Base-by-base conservation (phyloP, 2,797 vertebrate genomes). In the Ceryle rudis region DNA sequence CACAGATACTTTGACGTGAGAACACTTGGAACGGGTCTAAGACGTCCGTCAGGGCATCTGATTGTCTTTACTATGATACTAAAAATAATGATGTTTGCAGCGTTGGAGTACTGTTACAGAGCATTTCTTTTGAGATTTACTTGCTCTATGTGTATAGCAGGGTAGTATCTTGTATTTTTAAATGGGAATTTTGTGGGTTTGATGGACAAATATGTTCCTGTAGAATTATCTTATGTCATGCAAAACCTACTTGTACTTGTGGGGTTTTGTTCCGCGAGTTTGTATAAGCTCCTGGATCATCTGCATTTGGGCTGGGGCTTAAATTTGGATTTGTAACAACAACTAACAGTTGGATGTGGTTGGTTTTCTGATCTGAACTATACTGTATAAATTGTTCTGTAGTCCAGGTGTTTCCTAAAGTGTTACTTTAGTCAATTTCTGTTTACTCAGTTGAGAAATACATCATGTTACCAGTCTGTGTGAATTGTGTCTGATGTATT, bases 341-440 rank as follows among this genome's bases (percentile, higher is more conserved):
- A 60, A n/a, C 35, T 57, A 78, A n/a, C 62, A 47, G 39, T 23
- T 84, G 26, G 14, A 20, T 62, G 16, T 31, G 33, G 37, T 28
- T 7, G 3, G 39, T 86, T 86, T 89, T 66, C 55, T 62, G 47
- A 89, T 9, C 41, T 77, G 78, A 80, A 21, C 26, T 60, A 16
- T 31, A 86, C 19, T 42, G 19, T 49, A 10, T 44, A 41, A 64
- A 6, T 82, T 58, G 28, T 70, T 92, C 31, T 85, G 7, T 55
- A 82, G 55, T 21, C 39, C 37, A 69, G 31, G n/a, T 92, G 42
- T 87, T 89, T 60, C 86, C 62, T 64, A 12, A 78, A 49, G 31
- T 39, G 16, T 61, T 91, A 18, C 33, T 91, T 87, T 70, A 37
- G 23, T 33, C 28, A 79, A 1, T 33, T 92, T 11, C 25, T 44